A percentile compares a stretch with the other conserved stretches of the same genome.
Evolutionary conservation across 2,797 vertebrate genomes (phyloP).

Genomic region (Poeciliopsis gracilis): DNA sequence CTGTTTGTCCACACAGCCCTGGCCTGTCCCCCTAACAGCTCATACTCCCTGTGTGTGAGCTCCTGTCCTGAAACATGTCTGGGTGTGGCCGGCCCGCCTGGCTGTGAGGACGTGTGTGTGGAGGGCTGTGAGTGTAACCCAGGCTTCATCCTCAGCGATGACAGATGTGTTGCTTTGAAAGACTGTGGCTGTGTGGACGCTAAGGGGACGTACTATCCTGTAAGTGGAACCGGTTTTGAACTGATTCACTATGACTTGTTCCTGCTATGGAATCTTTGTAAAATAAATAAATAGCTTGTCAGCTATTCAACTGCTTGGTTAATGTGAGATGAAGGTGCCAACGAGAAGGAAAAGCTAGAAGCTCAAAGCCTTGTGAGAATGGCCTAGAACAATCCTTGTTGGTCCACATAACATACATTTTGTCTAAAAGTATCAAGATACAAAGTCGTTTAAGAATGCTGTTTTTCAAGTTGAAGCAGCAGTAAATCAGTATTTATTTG

Average conservation of each 20-base stretch:
- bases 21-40: slow-evolving; percentile 82
- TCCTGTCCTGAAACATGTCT: slow-evolving; percentile 82
- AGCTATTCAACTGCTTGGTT: not conserved
- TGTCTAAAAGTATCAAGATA: not conserved
- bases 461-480: not conserved
- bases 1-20: slow-evolving; percentile 69
- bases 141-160: slow-evolving; percentile 83
- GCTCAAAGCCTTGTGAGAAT: not conserved
- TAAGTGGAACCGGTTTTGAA: slow-evolving; percentile 59
- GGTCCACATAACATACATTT: not conserved
- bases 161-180: slow-evolving; percentile 75
- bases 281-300: not conserved
- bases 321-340: not conserved
- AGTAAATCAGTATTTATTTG: not conserved
- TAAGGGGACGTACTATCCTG: slow-evolving; percentile 76
- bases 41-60: slow-evolving; percentile 81
- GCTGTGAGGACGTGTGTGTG: slow-evolving; percentile 78
- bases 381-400: not conserved
- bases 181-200: slow-evolving; percentile 83
- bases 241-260: not conserved
- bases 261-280: not conserved
- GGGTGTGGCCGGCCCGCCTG: slow-evolving; percentile 44
- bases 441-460: not conserved
- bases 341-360: not conserved
- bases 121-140: slow-evolving; percentile 84